phyloP scores from a whole-genome alignment of 2,797 vertebrate species.

The Vultur gryphus region DNA sequence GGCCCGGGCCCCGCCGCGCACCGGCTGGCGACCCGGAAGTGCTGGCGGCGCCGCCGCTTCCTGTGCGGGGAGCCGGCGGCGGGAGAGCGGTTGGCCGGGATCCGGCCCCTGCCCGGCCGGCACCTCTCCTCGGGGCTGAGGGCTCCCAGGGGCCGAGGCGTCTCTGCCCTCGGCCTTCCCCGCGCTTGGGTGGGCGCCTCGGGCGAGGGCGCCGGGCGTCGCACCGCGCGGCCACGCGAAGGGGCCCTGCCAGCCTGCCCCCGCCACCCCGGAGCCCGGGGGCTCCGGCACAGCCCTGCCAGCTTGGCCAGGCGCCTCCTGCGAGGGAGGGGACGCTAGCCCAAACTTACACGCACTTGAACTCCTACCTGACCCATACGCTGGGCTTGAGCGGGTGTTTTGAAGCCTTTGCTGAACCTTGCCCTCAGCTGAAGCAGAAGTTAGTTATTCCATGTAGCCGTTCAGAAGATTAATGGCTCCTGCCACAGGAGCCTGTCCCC shows the following conservation, averaged over 20 bases:
- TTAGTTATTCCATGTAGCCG: rapidly evolving
- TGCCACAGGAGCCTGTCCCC: neutral
- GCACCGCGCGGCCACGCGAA: too few species aligned
- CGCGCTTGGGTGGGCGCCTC: neutral
- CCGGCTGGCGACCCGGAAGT: neutral
- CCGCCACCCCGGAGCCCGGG: neutral
- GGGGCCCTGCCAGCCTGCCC: neutral
- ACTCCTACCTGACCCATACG: rapidly evolving
- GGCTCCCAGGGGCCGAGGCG: too few species aligned
- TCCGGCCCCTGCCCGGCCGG: neutral
- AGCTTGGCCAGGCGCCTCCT: neutral
- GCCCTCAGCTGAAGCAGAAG: too few species aligned
- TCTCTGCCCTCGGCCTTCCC: neutral
- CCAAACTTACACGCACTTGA: rapidly evolving
- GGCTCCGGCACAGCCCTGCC: neutral
- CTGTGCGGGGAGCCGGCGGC: neutral
- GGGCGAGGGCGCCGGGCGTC: neutral
- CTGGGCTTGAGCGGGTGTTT: too few species aligned
- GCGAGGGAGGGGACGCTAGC: neutral
- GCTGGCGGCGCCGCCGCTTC: neutral
- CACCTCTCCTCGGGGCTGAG: neutral
- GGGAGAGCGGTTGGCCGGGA: too few species aligned
- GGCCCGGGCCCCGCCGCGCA: too few species aligned
- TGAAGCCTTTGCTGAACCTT: neutral
- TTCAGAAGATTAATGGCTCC: neutral